Conservation (phyloP, 2,888 invertebrate species). For the Eustalomyia histrio region DNA sequence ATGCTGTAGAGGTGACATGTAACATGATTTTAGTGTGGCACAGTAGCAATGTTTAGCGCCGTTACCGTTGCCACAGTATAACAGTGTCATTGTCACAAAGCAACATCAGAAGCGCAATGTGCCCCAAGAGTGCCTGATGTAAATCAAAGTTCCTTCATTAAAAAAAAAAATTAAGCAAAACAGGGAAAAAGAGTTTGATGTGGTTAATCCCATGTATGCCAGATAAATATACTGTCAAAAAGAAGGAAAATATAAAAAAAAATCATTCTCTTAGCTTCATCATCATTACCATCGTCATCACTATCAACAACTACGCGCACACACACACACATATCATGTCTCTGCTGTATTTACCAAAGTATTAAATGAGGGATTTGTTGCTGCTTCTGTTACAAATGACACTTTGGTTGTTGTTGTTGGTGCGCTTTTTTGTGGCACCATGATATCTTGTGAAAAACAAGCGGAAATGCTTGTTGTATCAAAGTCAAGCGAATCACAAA, state of each 20-base stretch:
- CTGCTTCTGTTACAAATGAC: not conserved
- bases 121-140: conserved; percentile 56
- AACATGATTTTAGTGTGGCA: conserved; percentile 60
- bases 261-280: no score
- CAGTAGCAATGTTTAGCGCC: conserved; percentile 59
- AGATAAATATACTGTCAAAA: conserved; percentile 17
- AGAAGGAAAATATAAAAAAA: not conserved
- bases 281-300: no score
- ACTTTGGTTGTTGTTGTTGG: not conserved
- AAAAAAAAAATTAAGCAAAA: conserved; percentile 26
- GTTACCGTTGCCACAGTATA: conserved; percentile 45
- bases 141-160: conserved; percentile 56
- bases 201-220: conserved; percentile 10
- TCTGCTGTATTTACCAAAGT: conserved; percentile 39
- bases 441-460: conserved; percentile 68
- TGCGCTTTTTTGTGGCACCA: conserved; percentile 43
- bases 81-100: conserved; percentile 63
- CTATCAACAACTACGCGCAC: conserved; percentile 6
- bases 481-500: conserved; percentile 65
- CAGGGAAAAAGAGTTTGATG: conserved; percentile 38
- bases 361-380: conserved; percentile 58
- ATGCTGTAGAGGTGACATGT: conserved; percentile 59
- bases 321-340: conserved; percentile 27
- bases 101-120: not conserved
- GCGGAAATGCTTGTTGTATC: conserved; percentile 62